Percentiles rank a stretch among this genome's conserved stretches.
phyloP scores from a whole-genome alignment of 2,888 invertebrate genomes.

The Dioctria rufipes region DNA sequence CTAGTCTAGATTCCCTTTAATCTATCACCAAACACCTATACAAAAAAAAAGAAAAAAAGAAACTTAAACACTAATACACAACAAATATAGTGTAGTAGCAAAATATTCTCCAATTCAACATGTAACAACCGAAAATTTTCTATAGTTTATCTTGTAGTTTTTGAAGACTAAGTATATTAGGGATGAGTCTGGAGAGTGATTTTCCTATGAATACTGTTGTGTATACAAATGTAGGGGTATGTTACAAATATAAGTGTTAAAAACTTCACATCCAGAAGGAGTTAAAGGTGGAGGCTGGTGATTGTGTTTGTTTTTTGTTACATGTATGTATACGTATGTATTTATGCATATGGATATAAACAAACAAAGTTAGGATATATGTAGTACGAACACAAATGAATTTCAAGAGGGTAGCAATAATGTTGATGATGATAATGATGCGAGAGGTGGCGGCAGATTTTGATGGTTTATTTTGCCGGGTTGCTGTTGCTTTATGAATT shows the following conservation, averaged over 20 bases:
- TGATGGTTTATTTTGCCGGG: slow-evolving; percentile 58
- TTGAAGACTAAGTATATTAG: no score
- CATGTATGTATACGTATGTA: not conserved
- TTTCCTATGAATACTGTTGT: not conserved
- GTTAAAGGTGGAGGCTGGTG: not conserved
- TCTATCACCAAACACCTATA: no score
- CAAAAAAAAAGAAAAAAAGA: no score
- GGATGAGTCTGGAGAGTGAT: no score
- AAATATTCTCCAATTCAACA: slow-evolving; percentile 33
- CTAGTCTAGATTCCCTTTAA: no score
- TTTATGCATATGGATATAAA: not conserved
- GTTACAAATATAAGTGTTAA: not conserved
- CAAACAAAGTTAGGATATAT: not conserved
- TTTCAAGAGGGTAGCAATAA: slow-evolving; percentile 37
- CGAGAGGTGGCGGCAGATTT: slow-evolving; percentile 46
- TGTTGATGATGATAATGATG: slow-evolving; percentile 1
- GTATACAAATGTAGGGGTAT: not conserved
- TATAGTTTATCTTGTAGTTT: no score
- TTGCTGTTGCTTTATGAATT: slow-evolving; percentile 38
- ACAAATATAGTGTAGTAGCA: no score
- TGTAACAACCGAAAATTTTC: not conserved
- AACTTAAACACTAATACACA: no score
- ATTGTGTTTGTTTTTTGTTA: not conserved
- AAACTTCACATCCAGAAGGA: slow-evolving; percentile 7
- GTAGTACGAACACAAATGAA: slow-evolving; percentile 26